Evolutionary conservation across 2,888 invertebrate genomes (phyloP).

Genomic region (Ophioninae sp.): DNA sequence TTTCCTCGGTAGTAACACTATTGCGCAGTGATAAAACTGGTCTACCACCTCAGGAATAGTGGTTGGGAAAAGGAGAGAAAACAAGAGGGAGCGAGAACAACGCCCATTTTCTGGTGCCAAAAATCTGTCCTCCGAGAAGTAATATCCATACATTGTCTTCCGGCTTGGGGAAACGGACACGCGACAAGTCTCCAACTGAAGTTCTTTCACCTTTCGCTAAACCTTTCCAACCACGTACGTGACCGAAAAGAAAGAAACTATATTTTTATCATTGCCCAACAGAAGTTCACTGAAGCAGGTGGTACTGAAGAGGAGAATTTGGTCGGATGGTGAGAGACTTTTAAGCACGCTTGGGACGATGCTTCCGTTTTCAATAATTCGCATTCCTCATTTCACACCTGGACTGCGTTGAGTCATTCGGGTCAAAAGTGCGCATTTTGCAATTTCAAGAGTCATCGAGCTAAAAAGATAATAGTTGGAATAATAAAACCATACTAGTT

Average conservation of each 20-base stretch:
- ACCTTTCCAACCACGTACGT: constrained; percentile 20
- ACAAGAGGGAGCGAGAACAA: constrained; percentile 1
- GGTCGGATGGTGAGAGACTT: neutral
- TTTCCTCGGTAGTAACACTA: constrained; percentile 4
- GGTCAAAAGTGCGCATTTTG: too few relatives aligned
- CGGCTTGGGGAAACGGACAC: constrained; percentile 25
- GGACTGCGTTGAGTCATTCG: neutral
- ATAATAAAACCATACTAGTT: too few relatives aligned
- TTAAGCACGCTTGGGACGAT: neutral
- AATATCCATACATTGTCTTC: constrained; percentile 45
- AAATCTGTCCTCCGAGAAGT: constrained; percentile 43
- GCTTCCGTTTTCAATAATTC: neutral
- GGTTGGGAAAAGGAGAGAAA: neutral
- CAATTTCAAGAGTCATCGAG: too few relatives aligned
- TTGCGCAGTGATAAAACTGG: constrained; percentile 41
- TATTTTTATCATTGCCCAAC: neutral
- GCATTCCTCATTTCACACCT: neutral
- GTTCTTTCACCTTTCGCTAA: constrained; percentile 9
- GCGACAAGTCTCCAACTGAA: constrained; percentile 11
- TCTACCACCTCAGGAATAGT: constrained; percentile 17
- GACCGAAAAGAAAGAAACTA: neutral
- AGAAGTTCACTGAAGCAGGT: neutral
- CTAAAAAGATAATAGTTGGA: too few relatives aligned
- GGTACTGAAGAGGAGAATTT: neutral
- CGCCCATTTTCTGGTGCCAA: constrained; percentile 48